Base-by-base conservation (phyloP, 1,140 invertebrate genomes). In the Pseudomyrmex dendroicus region DNA sequence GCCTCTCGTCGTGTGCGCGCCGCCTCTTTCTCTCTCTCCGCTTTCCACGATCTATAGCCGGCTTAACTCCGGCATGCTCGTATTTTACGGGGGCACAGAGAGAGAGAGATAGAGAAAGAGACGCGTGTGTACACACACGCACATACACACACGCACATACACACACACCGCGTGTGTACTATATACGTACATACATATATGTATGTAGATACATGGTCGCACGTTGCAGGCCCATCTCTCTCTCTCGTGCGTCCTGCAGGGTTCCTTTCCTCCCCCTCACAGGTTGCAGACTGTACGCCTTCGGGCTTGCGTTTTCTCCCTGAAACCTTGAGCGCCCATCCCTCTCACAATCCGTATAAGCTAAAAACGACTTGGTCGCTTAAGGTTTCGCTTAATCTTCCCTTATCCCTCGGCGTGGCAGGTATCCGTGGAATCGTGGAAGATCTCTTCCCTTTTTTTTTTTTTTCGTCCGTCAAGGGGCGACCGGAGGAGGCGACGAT, bases 371-470 rank as follows among this genome's bases (percentile, higher is more conserved):
- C 74, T 83, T 61, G 66, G 82, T 84, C 87, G 84, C 72, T 89
- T 89, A 89, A 89, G 87, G 85, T 89, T 89, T 89, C 88, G 87
- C 86, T 89, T 89, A 89, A 89, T 89, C 87, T 89, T 89, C 87
- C 82, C 84, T 89, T 89, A 89, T 89, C 82, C 82, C 73, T 73
- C 77, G 61, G 64, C 63, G 77, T 89, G 73, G 62, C 84, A 88
- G 87, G 78, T 89, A 85, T 78, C 72, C 87, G 77, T 86, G 67
- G 72, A 78, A 83, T 83, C 73, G 73, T 77, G 46, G 62, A n/a
- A 84, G 82, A 87, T 87, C 70, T 84, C 52, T 59, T 83, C 67
- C 67, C 68, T 66, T 76, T 73, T 20, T 22, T 82, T 56, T 72
- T 84, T 73, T 59, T 50, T 57, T 48, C 48, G 66, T 56, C 80